Evolutionary conservation across 30 jellyfish, hydroid and myxozoan species (phyloP).

Genomic region (Sanderia malayensis): DNA sequence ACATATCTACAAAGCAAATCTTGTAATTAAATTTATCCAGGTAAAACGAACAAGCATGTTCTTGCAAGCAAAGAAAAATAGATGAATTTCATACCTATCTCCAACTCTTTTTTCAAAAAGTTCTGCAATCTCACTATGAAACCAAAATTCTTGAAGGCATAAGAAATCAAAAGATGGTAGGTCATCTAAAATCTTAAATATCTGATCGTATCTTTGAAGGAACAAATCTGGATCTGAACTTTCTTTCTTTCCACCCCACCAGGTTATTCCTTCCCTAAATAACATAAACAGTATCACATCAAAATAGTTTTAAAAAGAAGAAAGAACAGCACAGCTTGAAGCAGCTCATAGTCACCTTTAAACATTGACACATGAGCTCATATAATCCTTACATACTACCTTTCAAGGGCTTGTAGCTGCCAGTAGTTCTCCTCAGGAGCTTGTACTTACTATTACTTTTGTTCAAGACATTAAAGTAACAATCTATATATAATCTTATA

Average conservation of each 20-base stretch:
- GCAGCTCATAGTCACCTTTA: too few species aligned
- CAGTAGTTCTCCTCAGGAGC: too few species aligned
- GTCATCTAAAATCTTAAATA: slow-evolving; percentile 30
- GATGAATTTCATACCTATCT: slow-evolving; percentile 36
- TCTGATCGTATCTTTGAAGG: slow-evolving; percentile 47
- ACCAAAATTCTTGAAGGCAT: slow-evolving; percentile 65
- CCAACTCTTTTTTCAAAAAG: slow-evolving; percentile 50
- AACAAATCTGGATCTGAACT: slow-evolving; percentile 51
- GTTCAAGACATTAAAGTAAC: slow-evolving; percentile 1
- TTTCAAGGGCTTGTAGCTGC: too few species aligned
- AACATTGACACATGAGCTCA: too few species aligned
- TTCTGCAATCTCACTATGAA: slow-evolving; percentile 51
- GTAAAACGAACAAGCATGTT: too few species aligned
- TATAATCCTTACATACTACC: too few species aligned
- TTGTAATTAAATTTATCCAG: too few species aligned
- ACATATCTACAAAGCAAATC: slow-evolving; percentile 19
- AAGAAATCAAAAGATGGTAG: slow-evolving; percentile 51
- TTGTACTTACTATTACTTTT: not conserved
- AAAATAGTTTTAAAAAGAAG: not conserved
- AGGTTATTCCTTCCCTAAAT: slow-evolving; percentile 32
- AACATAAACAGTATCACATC: not conserved
- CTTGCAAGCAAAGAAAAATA: not conserved
- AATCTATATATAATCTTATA: too few species aligned
- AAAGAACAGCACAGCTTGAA: not conserved
- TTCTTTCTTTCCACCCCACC: slow-evolving; percentile 72